phyloP scores from a whole-genome alignment of 2,888 invertebrate genomes.

The Cantharis nigra region DNA sequence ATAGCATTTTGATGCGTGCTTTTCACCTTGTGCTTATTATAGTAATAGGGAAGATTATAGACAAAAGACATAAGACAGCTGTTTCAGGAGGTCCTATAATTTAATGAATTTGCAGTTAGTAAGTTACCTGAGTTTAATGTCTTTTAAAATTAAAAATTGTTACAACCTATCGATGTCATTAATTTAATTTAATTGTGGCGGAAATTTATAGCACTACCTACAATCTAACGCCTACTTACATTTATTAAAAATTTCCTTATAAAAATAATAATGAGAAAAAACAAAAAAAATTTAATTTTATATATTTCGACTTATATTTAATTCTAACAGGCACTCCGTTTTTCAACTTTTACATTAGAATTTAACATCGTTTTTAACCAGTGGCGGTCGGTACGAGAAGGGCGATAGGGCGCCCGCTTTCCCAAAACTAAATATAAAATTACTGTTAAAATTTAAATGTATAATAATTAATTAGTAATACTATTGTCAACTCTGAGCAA shows the following conservation, averaged over 20 bases:
- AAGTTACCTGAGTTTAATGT: constrained; percentile 25
- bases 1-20: constrained; percentile 21
- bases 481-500: too few species aligned
- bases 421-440: too few species aligned
- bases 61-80: constrained; percentile 27
- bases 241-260: background rate
- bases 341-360: too few species aligned
- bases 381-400: too few species aligned
- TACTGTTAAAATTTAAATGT: too few species aligned
- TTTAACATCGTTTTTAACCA: too few species aligned
- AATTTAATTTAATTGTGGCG: background rate
- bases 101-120: constrained; percentile 27
- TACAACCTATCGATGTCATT: background rate
- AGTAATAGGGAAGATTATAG: constrained; percentile 29
- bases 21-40: constrained; percentile 27
- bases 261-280: too few species aligned
- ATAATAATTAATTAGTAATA: too few species aligned
- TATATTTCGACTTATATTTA: too few species aligned
- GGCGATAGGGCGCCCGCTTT: too few species aligned
- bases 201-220: background rate
- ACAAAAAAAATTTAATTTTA: too few species aligned
- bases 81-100: constrained; percentile 23
- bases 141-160: constrained; percentile 18
- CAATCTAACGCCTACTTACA: background rate
- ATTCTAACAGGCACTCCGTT: too few species aligned